phyloP scores from a whole-genome alignment of 2,113 vertebrate genomes.

The Arizona elegans region DNA sequence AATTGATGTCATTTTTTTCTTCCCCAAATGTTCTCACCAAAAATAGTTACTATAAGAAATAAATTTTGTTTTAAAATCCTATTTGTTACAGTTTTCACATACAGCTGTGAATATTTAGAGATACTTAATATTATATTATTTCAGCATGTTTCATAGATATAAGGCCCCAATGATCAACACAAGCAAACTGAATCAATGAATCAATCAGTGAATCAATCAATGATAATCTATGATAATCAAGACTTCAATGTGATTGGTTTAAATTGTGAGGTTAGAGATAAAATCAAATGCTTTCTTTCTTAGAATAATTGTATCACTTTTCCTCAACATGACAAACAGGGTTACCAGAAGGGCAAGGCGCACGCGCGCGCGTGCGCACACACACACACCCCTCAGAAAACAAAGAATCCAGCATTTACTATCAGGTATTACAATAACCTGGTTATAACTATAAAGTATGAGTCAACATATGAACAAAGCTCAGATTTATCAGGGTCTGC shows the following conservation, averaged over 20 bases:
- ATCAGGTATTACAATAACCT: not conserved
- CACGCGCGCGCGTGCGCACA: too few relatives aligned
- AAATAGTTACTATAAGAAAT: slow-evolving; percentile 34
- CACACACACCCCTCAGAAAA: not conserved
- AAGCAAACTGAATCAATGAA: not conserved
- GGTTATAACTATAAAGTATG: not conserved
- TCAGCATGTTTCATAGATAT: not conserved
- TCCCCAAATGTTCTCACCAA: slow-evolving; percentile 32
- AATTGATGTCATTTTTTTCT: slow-evolving; percentile 87
- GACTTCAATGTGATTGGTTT: not conserved
- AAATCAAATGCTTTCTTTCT: not conserved
- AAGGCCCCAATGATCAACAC: not conserved
- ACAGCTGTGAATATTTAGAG: not conserved
- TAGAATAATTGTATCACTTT: not conserved
- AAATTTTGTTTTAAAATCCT: slow-evolving; percentile 32
- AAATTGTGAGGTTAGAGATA: not conserved
- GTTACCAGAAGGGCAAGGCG: not conserved
- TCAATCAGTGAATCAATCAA: too few relatives aligned
- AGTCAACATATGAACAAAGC: not conserved
- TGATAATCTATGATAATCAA: not conserved
- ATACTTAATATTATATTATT: not conserved
- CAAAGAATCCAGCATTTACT: not conserved
- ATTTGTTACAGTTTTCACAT: not conserved
- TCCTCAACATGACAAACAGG: not conserved
- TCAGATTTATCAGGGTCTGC: not conserved